Conservation (phyloP, 1,140 invertebrate species). For the Procambarus virginalis region DNA sequence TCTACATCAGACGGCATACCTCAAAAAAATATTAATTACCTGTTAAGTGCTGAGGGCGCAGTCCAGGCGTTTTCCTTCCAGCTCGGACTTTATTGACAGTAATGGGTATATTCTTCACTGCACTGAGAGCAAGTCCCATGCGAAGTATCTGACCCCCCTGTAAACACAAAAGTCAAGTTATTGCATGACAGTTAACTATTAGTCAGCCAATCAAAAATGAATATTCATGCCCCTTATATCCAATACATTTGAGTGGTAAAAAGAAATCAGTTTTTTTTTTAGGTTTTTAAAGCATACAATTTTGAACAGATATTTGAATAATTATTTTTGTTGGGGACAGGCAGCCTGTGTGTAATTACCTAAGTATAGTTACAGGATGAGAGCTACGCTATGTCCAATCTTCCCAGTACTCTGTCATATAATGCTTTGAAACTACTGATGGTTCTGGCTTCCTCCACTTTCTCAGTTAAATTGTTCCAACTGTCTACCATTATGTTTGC, state of each 20-base stretch:
- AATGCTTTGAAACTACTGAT: too few relatives aligned
- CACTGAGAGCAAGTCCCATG: slow-evolving; percentile 85
- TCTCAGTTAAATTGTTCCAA: too few relatives aligned
- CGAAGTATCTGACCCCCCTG: slow-evolving; percentile 93
- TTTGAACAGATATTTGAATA: neutral
- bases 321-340: neutral
- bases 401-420: too few relatives aligned
- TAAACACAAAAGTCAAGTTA: neutral
- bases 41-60: slow-evolving; percentile 90
- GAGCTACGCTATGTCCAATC: too few relatives aligned
- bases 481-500: too few relatives aligned
- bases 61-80: slow-evolving; percentile 85
- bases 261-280: neutral
- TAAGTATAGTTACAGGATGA: too few relatives aligned
- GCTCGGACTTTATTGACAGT: slow-evolving; percentile 87
- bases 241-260: neutral
- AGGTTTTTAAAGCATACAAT: neutral
- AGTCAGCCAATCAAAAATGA: neutral
- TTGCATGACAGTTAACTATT: neutral
- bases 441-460: too few relatives aligned
- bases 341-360: neutral
- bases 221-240: neutral
- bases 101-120: slow-evolving; percentile 83
- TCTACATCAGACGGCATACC: too few relatives aligned
- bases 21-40: slow-evolving; percentile 75